Evolutionary conservation across 2,113 vertebrate species (phyloP).

Genomic region (Notarius quadriscutis): DNA sequence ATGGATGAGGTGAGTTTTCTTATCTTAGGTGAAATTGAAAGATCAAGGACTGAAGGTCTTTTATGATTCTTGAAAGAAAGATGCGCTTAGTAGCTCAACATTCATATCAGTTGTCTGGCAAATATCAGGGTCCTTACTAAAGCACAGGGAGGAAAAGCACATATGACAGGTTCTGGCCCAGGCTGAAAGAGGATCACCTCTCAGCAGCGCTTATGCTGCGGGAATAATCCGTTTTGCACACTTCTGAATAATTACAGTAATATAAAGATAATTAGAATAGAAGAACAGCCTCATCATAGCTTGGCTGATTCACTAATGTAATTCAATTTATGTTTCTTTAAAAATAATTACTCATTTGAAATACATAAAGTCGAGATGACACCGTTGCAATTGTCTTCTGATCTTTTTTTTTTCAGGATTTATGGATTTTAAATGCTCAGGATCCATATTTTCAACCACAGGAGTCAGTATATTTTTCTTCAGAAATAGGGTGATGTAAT

Average conservation of each 20-base stretch:
- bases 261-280: slow-evolving; percentile 72
- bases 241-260: slow-evolving; percentile 75
- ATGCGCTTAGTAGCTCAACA: slow-evolving; percentile 35
- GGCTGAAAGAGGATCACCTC: slow-evolving; percentile 54
- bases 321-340: slow-evolving; percentile 71
- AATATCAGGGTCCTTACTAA: slow-evolving; percentile 68
- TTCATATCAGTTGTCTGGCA: slow-evolving; percentile 64
- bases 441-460: slow-evolving; percentile 41
- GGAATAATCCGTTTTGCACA: slow-evolving; percentile 69
- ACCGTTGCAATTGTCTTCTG: slow-evolving; percentile 61
- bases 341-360: slow-evolving; percentile 70
- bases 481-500: slow-evolving; percentile 57
- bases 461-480: slow-evolving; percentile 44
- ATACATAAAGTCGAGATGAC: slow-evolving; percentile 65
- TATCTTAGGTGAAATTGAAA: background rate
- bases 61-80: background rate
- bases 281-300: slow-evolving; percentile 65
- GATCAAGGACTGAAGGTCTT: background rate
- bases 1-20: background rate
- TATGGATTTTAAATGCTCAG: slow-evolving; percentile 55
- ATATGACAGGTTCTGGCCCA: slow-evolving; percentile 55
- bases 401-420: slow-evolving; percentile 55
- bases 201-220: slow-evolving; percentile 41
- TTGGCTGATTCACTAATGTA: slow-evolving; percentile 63
- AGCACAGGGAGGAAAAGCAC: slow-evolving; percentile 53